Conservation (phyloP, 2,113 vertebrate species). For the Stictonetta naevosa region DNA sequence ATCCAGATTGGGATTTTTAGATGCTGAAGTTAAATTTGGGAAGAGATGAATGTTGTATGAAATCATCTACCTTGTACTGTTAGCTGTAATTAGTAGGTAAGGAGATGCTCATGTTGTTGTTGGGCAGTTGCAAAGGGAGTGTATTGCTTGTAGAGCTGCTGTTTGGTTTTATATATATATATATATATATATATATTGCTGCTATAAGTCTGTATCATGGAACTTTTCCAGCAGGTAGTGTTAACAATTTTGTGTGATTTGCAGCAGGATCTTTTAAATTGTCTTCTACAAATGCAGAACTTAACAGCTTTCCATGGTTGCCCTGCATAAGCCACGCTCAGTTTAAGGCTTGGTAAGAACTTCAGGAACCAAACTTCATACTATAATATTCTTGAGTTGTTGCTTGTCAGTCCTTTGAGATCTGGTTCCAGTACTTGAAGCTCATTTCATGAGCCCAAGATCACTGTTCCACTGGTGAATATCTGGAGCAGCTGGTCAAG, state of each 20-base stretch:
- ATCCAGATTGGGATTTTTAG: neutral
- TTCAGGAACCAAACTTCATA: neutral
- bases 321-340: neutral
- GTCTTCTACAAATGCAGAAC: neutral
- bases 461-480: neutral
- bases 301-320: neutral
- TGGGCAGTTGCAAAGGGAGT: neutral
- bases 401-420: neutral
- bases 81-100: rapidly evolving
- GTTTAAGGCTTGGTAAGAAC: neutral
- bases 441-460: neutral
- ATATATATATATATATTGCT: too few relatives aligned
- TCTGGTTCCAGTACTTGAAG: neutral
- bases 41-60: neutral
- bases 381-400: neutral
- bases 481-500: neutral
- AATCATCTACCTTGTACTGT: neutral
- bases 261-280: neutral
- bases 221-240: neutral
- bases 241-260: neutral
- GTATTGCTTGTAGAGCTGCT: neutral
- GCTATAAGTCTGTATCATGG: neutral
- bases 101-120: neutral
- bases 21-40: neutral
- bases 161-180: neutral